phyloP scores from a whole-genome alignment of 2,797 vertebrate species.

The Apodemus agrarius region DNA sequence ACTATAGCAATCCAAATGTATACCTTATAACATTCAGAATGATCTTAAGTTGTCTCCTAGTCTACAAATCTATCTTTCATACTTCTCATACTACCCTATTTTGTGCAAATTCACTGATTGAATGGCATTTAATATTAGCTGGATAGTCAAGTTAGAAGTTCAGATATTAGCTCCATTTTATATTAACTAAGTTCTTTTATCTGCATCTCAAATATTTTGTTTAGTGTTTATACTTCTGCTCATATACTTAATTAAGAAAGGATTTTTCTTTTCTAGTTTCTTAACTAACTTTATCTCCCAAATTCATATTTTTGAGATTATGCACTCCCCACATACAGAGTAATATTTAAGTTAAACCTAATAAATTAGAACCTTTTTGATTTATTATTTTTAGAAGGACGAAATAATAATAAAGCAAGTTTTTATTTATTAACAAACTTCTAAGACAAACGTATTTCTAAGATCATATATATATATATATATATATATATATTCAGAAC shows the following conservation, averaged over 20 bases:
- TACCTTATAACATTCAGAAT: not conserved
- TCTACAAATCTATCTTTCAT: not conserved
- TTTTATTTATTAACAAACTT: slow-evolving; percentile 54
- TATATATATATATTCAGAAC: not conserved
- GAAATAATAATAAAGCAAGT: not conserved
- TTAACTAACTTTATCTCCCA: not conserved
- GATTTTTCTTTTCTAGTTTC: not conserved
- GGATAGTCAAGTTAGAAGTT: slow-evolving; percentile 13
- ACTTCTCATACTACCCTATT: not conserved
- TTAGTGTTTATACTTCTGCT: not conserved
- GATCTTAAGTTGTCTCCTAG: not conserved
- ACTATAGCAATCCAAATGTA: not conserved
- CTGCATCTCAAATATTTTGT: not conserved
- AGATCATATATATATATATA: no score
- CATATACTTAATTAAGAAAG: not conserved
- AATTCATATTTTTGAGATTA: not conserved
- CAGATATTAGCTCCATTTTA: not conserved
- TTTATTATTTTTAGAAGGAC: slow-evolving; percentile 29
- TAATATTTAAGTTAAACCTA: slow-evolving; percentile 24
- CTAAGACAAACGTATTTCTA: slow-evolving; percentile 24
- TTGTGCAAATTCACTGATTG: slow-evolving; percentile 6
- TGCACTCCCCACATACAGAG: not conserved
- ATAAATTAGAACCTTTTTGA: not conserved
- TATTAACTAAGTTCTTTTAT: not conserved
- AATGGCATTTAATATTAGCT: slow-evolving; percentile 49